A percentile compares a stretch with the other conserved stretches of the same genome.
These are phyloP conservation scores for Penaeus chinensis DNA, from an alignment of 1,140 invertebrate species.

Conservation along the genomic window DNA sequence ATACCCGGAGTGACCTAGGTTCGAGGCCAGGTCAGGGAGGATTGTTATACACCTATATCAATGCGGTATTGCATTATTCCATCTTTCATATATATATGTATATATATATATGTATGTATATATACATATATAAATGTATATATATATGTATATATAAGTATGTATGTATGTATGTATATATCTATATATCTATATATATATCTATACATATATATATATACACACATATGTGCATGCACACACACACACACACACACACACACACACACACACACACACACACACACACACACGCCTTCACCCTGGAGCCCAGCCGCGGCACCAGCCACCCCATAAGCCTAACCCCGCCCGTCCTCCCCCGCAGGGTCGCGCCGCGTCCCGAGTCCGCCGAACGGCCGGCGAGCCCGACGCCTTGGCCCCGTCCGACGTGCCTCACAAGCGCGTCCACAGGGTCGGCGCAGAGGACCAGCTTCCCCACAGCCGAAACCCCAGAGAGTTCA, in stretches of 20 bases:
- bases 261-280: neutral
- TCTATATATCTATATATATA: no score
- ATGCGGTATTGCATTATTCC: no score
- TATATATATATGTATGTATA: no score
- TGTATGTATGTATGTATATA: no score
- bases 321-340: neutral
- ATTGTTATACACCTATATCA: no score
- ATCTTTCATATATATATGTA: no score
- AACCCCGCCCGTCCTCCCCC: neutral
- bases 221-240: no score
- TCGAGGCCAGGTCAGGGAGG: no score
- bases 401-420: slow-evolving; percentile 9
- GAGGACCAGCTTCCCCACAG: slow-evolving; percentile 33
- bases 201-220: no score
- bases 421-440: slow-evolving; percentile 32
- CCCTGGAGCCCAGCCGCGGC: neutral
- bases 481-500: slow-evolving; percentile 31
- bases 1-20: no score
- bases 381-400: neutral
- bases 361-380: neutral
- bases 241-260: neutral
- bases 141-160: no score
- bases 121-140: no score
- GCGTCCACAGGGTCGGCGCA: slow-evolving; percentile 30
- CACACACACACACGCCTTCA: neutral